Percentiles rank a stretch among this genome's conserved stretches.
phyloP scores from a whole-genome alignment of 2,113 vertebrate species.

The Jaculus jaculus region DNA sequence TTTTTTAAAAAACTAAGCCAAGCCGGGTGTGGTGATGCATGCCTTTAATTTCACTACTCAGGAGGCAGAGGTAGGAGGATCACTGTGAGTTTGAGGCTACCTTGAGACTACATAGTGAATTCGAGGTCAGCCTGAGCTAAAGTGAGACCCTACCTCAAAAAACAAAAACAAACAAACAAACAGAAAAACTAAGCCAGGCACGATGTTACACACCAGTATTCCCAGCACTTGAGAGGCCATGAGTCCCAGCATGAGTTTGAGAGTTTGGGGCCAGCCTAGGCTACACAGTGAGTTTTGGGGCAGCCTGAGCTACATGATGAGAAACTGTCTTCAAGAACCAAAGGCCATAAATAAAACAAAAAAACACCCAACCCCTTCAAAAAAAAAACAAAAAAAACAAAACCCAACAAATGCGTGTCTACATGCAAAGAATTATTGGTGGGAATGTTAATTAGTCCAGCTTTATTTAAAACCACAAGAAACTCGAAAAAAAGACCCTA shows the following conservation, averaged over 20 bases:
- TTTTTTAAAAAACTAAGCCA: background rate
- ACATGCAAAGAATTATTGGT: background rate
- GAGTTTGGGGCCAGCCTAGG: background rate
- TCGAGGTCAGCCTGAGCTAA: too few species aligned
- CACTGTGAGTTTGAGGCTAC: too few species aligned
- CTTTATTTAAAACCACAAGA: background rate
- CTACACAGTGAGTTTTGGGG: background rate
- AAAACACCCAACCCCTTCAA: too few species aligned
- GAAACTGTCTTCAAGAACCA: background rate
- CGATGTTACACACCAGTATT: background rate
- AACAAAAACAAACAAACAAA: too few species aligned
- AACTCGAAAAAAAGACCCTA: background rate
- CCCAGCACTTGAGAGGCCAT: too few species aligned
- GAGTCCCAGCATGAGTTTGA: too few species aligned
- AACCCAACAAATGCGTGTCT: background rate
- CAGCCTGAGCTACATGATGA: background rate
- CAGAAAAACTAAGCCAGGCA: background rate
- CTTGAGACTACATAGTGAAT: too few species aligned
- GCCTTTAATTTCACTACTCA: too few species aligned
- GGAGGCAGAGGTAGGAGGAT: too few species aligned
- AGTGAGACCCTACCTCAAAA: too few species aligned
- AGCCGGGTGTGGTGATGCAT: too few species aligned
- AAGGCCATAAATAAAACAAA: background rate
- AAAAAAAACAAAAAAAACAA: too few species aligned
- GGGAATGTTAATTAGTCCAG: background rate